These are phyloP conservation scores for Taenaris catops DNA, from an alignment of 2,888 invertebrate species.

Conservation along the genomic window DNA sequence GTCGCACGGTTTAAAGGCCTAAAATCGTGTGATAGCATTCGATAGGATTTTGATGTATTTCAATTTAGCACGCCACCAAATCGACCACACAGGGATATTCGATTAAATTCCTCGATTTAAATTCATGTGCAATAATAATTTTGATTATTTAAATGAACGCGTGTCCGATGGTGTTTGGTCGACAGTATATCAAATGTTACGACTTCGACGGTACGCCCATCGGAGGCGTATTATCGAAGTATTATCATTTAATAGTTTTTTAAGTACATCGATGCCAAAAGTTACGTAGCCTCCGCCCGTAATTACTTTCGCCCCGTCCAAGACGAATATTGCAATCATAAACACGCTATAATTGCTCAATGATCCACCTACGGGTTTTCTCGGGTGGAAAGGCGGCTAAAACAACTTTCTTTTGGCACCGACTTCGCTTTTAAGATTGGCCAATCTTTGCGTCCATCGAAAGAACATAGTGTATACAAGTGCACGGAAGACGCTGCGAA, in stretches of 20 bases:
- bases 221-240: slow-evolving; percentile 38
- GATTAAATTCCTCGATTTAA: slow-evolving; percentile 40
- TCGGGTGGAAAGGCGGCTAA: slow-evolving; percentile 28
- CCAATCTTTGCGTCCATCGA: slow-evolving; percentile 45
- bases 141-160: slow-evolving; percentile 40
- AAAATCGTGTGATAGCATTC: slow-evolving; percentile 66
- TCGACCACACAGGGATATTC: slow-evolving; percentile 53
- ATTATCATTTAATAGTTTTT: slow-evolving; percentile 53
- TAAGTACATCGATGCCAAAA: slow-evolving; percentile 60
- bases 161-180: slow-evolving; percentile 72
- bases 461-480: slow-evolving; percentile 38
- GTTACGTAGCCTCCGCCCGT: slow-evolving; percentile 49
- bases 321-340: slow-evolving; percentile 57
- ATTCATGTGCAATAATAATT: slow-evolving; percentile 21
- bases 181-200: slow-evolving; percentile 39
- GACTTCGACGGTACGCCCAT: slow-evolving; percentile 26
- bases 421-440: slow-evolving; percentile 57
- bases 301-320: slow-evolving; percentile 55
- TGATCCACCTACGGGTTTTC: slow-evolving; percentile 49
- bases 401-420: slow-evolving; percentile 62
- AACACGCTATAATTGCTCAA: slow-evolving; percentile 60
- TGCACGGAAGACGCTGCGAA: too few relatives aligned
- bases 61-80: slow-evolving; percentile 58
- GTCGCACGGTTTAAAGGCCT: slow-evolving; percentile 72
- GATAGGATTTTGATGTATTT: slow-evolving; percentile 55